Evolutionary conservation across 2,888 invertebrate genomes (phyloP).

Genomic region (Argyra leucocephala): DNA sequence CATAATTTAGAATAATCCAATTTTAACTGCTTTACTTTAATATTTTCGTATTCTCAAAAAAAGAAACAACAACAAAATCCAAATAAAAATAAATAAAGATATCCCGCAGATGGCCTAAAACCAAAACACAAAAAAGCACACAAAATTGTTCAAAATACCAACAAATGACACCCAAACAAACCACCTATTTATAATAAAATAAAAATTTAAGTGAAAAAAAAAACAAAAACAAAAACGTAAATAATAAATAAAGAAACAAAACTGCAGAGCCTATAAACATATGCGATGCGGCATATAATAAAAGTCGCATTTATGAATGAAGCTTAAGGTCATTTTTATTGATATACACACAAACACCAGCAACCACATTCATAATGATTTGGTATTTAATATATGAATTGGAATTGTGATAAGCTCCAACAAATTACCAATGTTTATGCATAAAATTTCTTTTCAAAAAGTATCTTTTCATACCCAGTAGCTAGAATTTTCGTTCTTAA

Average conservation of each 20-base stretch:
- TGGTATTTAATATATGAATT: too few relatives aligned
- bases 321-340: neutral
- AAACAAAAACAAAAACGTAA: neutral
- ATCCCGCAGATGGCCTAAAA: constrained; percentile 1
- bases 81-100: neutral
- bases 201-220: neutral
- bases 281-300: neutral
- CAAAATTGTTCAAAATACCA: neutral
- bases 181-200: neutral
- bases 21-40: neutral
- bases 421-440: neutral
- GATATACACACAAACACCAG: too few relatives aligned
- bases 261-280: neutral
- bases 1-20: constrained; percentile 4
- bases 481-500: neutral
- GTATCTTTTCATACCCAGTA: constrained; percentile 6
- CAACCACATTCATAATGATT: too few relatives aligned
- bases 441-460: neutral
- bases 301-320: neutral
- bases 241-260: neutral
- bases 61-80: neutral
- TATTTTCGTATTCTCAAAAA: neutral
- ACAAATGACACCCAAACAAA: constrained; percentile 1
- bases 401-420: too few relatives aligned
- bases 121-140: neutral